These are phyloP conservation scores for Caenorhabditis parvicauda DNA, from an alignment of 2,888 invertebrate genomes.

Conservation along the genomic window DNA sequence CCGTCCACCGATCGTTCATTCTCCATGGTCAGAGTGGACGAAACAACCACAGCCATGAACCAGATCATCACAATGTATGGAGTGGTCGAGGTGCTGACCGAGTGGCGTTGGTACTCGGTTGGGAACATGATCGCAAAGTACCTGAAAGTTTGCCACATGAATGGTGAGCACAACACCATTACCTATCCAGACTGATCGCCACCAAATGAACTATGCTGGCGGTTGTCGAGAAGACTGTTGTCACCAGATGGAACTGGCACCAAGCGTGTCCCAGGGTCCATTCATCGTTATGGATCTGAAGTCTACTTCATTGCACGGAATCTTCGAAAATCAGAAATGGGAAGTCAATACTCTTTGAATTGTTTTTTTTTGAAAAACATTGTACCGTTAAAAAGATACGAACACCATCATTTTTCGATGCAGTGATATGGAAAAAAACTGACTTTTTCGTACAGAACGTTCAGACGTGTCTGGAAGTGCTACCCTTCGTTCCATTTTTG, in stretches of 20 bases:
- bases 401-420: neutral
- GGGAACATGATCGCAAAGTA: slow-evolving; percentile 57
- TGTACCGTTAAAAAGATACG: neutral
- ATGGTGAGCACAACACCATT: neutral
- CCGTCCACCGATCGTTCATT: slow-evolving; percentile 12
- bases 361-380: neutral
- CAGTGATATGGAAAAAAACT: too few relatives aligned
- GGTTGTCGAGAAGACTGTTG: slow-evolving; percentile 49
- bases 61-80: slow-evolving; percentile 48
- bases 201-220: slow-evolving; percentile 54
- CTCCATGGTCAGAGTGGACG: slow-evolving; percentile 47
- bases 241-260: slow-evolving; percentile 47
- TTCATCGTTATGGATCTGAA: slow-evolving; percentile 40
- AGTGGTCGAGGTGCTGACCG: slow-evolving; percentile 39
- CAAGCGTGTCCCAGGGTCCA: slow-evolving; percentile 45
- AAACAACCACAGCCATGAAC: slow-evolving; percentile 46
- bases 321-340: neutral
- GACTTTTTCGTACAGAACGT: too few relatives aligned
- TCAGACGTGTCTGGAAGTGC: too few relatives aligned
- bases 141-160: slow-evolving; percentile 16
- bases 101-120: slow-evolving; percentile 51
- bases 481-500: neutral
- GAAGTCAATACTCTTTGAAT: neutral
- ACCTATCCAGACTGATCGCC: slow-evolving; percentile 51
- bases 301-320: neutral